Evolutionary conservation across 2,888 invertebrate genomes (phyloP), one percentile per base, ranked within the genome.

Genomic region (Petrolisthes manimaculis): DNA sequence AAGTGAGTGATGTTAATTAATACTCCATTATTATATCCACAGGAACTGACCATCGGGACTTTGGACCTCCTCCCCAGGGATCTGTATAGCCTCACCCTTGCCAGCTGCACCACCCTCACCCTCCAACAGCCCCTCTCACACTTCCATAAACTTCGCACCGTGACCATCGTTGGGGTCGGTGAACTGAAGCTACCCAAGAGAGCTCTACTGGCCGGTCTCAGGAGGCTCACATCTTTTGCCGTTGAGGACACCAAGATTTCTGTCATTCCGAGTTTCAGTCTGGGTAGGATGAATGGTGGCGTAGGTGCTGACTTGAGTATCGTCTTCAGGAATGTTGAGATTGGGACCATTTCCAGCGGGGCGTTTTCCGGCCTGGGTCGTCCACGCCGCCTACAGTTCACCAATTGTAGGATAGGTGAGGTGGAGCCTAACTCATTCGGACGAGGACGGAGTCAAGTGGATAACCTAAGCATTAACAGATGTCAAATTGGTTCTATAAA

Each of bases 191-290:
- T 84, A 1, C 78, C 84, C 53, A n/a, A 51, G 8, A 77, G 56
- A n/a, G 67, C 78, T 53, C 77, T 84, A 24, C 51, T 78, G 71
- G 24, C 24, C 4, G 84, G 84, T 21, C 78, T 84, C 5, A 37
- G 14, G 18, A 77, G 77, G 51, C 78, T 84, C 21, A 8, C 84
- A 3, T 18, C 84, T 3, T 61, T 84, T 2, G 61, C 21, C 67
- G 9, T 84, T n/a, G 78, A 84, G n/a, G 79, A 84, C 74, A 67
- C 84, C 9, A 67, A 51, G 14, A 77, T 84, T n/a, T 21, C 84
- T 14, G 77, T 67, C 5, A 51, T 84, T 24, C 84, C 84, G 8
- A 53, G 67, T 12, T 78, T 84, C 67, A 84, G 78, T n/a, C 78
- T 84, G 51, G 67, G 84, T 53, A 53, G 56, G 18, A 56, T 84